Evolutionary conservation across 2,113 vertebrate species (phyloP).

Genomic region (Theristicus caerulescens): DNA sequence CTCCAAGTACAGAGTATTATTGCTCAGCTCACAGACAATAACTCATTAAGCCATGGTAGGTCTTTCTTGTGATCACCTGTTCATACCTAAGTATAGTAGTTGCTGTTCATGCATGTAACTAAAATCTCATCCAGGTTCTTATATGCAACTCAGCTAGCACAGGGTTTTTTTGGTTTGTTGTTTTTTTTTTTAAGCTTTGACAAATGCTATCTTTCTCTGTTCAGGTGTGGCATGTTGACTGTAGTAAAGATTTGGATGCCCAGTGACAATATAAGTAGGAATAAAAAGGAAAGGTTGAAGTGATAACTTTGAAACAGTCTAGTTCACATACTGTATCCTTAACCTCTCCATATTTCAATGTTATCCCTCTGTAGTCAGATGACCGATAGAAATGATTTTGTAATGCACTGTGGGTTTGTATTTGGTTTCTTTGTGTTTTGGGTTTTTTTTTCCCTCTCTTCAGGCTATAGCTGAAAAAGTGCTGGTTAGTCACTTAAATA

Average conservation of each 20-base stretch:
- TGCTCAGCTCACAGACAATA: neutral
- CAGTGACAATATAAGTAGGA: neutral
- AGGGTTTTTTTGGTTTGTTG: neutral
- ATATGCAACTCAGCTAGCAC: neutral
- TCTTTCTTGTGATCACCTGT: neutral
- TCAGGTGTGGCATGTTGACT: neutral
- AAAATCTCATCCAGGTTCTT: neutral
- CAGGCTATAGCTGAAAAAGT: neutral
- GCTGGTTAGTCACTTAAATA: neutral
- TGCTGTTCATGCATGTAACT: neutral
- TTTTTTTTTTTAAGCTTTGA: neutral
- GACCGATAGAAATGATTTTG: neutral
- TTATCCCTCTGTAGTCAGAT: neutral
- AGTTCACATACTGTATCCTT: neutral
- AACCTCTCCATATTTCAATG: neutral
- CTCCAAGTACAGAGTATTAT: neutral
- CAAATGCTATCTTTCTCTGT: neutral
- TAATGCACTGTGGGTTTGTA: neutral
- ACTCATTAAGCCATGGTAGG: accelerated
- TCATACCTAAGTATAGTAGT: neutral
- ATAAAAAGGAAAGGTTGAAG: neutral
- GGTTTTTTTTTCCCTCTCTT: neutral
- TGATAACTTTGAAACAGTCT: neutral
- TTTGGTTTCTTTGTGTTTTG: neutral
- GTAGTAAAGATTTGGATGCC: neutral